phyloP scores from a whole-genome alignment of 2,888 invertebrate species.

The Agrochola macilenta region DNA sequence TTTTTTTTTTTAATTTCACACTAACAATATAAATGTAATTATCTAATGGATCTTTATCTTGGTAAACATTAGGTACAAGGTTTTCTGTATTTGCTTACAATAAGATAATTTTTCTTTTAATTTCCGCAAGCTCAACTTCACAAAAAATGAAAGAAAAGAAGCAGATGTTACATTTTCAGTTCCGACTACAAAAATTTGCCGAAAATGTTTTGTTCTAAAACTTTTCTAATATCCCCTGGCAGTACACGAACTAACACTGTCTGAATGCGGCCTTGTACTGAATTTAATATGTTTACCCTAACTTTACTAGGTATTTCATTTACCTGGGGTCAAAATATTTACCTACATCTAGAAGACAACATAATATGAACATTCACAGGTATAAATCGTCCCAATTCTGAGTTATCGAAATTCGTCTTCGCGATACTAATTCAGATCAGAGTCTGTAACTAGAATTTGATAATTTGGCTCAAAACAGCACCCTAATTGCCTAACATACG shows the following conservation, averaged over 20 bases:
- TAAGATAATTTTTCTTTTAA: neutral
- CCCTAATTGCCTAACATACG: no score
- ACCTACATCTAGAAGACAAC: no score
- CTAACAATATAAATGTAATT: no score
- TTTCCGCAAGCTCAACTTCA: neutral
- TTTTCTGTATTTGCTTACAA: neutral
- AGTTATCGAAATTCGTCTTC: no score
- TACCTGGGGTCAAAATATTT: constrained; percentile 12
- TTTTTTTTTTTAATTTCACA: no score
- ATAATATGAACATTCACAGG: neutral
- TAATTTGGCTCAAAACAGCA: neutral
- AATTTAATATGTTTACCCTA: constrained; percentile 33
- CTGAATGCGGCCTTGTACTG: constrained; percentile 9
- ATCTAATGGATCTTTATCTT: no score
- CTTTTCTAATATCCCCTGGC: constrained; percentile 56
- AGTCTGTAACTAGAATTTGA: no score
- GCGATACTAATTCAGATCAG: neutral
- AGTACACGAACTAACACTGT: constrained; percentile 22
- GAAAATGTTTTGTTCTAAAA: constrained; percentile 48
- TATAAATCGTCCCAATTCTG: neutral
- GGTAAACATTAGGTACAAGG: no score
- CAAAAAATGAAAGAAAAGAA: neutral
- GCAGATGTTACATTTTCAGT: constrained; percentile 37
- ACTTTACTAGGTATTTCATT: constrained; percentile 21
- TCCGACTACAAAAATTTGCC: constrained; percentile 40